phyloP scores from a whole-genome alignment of 37 sponge, comb jelly and placozoan genomes.

The Hexactinellida sp. region DNA sequence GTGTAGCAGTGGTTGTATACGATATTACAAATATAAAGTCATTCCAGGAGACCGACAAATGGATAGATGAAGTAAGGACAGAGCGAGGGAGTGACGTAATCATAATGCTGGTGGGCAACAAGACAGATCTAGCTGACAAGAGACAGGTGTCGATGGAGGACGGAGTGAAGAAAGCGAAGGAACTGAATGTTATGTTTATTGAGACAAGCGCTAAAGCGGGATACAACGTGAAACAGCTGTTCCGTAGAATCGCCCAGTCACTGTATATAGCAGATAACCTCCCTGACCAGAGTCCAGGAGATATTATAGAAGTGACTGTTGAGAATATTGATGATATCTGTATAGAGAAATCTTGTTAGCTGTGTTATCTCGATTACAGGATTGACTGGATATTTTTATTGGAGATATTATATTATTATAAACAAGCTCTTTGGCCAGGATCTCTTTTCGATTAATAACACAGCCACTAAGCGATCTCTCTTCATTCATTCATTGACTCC shows the following conservation, averaged over 20 bases:
- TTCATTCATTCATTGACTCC: no score
- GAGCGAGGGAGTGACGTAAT: constrained; percentile 96
- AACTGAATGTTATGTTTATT: constrained; percentile 97
- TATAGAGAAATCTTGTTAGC: no score
- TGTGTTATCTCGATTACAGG: no score
- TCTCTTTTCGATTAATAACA: no score
- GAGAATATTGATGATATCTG: no score
- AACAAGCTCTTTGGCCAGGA: no score
- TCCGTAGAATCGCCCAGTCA: constrained; percentile 3
- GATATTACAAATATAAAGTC: constrained; percentile 96
- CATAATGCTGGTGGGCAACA: constrained; percentile 98
- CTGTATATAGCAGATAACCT: neutral
- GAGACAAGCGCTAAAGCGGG: constrained; percentile 99
- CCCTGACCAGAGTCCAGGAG: neutral
- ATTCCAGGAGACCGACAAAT: constrained; percentile 81
- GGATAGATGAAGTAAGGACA: constrained; percentile 94
- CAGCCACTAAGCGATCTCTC: no score
- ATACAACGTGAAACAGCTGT: constrained; percentile 95
- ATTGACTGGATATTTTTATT: no score
- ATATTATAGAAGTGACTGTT: neutral
- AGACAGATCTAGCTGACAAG: constrained; percentile 97
- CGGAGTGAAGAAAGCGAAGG: constrained; percentile 94
- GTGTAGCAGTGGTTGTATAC: constrained; percentile 97
- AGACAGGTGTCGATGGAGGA: constrained; percentile 96
- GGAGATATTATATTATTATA: no score